A percentile compares a stretch with the other conserved stretches of the same genome.
These are phyloP conservation scores for Drosophila willistoni DNA, from an alignment of 1,140 invertebrate species.

Conservation along the genomic window DNA sequence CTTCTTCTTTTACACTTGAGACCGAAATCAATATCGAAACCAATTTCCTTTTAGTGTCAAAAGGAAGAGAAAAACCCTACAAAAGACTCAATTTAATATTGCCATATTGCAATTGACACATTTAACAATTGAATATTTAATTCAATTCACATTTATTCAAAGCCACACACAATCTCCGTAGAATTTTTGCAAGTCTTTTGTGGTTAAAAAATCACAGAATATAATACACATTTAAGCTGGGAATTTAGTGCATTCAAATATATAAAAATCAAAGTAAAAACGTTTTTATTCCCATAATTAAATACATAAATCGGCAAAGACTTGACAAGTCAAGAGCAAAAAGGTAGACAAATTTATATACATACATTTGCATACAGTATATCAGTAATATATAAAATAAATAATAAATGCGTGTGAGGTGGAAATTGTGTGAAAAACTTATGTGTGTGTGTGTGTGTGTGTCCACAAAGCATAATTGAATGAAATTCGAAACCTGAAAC, in stretches of 20 bases:
- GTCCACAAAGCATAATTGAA: slow-evolving; percentile 11
- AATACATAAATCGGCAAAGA: slow-evolving; percentile 42
- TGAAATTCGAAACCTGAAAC: slow-evolving; percentile 16
- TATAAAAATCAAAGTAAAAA: not conserved
- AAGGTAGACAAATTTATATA: not conserved
- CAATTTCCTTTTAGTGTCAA: slow-evolving; percentile 22
- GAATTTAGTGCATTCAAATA: not conserved
- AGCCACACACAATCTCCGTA: not conserved
- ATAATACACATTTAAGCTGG: not conserved
- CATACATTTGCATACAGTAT: not conserved
- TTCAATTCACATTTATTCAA: slow-evolving; percentile 12
- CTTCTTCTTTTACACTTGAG: not conserved
- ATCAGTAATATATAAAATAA: slow-evolving; percentile 7
- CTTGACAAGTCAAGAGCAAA: slow-evolving; percentile 5
- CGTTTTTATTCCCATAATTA: slow-evolving; percentile 22
- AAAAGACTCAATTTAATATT: slow-evolving; percentile 19
- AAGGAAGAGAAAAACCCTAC: not conserved
- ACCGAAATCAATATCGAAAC: slow-evolving; percentile 6
- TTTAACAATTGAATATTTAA: slow-evolving; percentile 26
- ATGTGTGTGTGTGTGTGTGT: slow-evolving; percentile 11
- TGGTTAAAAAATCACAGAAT: slow-evolving; percentile 2
- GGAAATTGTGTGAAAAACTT: slow-evolving; percentile 25
- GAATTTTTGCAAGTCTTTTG: slow-evolving; percentile 8
- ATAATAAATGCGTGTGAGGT: slow-evolving; percentile 11
- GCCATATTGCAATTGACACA: slow-evolving; percentile 17